Evolutionary conservation across 2,113 vertebrate species (phyloP), one percentile per base, ranked within the genome.

Genomic region (Nycticryphes semicollaris): DNA sequence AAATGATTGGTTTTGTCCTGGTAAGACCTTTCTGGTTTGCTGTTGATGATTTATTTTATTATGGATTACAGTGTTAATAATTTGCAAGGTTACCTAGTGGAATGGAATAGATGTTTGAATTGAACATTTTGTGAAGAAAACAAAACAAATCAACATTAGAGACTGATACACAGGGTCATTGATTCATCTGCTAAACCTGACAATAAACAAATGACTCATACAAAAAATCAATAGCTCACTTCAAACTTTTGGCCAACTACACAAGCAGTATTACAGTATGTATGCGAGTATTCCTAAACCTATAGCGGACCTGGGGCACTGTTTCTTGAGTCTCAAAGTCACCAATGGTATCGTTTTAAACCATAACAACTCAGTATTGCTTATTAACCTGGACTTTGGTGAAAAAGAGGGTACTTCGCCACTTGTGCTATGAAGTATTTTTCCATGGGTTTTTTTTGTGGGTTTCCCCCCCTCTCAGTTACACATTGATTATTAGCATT

Each of bases 41-140:
- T 90, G 90, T 93, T 93, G 96, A 92, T 94, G 25, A 92, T 95
- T 96, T 80, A 91, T 95, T 95, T 90, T 51, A 21, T 90, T 89
- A 60, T 87, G 86, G 88, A 79, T 87, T 75, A 39, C 35, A 60
- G 60, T 1, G 77, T 96, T 95, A 96, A 96, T 94, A 79, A 95
- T 93, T 95, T 57, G 30, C 83, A 88, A 76, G 73, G 39, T 47
- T 72, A 88, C 66, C 80, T 95, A 60, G 70, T 0, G 12, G 12
- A 84, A 77, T 37, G 30, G 43, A 88, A 90, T 72, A 72, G 66
- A 63, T 73, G 22, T 64, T 68, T 87, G 70, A 30, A 84, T n/a
- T 64, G 66, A 78, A 84, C 74, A 45, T 89, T 68, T 68, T 48
- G 78, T 51, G 75, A 91, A 76, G 69, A 82, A 43, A 83, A 73